phyloP scores from a whole-genome alignment of 2,797 vertebrate genomes.

The Artibeus jamaicensis region DNA sequence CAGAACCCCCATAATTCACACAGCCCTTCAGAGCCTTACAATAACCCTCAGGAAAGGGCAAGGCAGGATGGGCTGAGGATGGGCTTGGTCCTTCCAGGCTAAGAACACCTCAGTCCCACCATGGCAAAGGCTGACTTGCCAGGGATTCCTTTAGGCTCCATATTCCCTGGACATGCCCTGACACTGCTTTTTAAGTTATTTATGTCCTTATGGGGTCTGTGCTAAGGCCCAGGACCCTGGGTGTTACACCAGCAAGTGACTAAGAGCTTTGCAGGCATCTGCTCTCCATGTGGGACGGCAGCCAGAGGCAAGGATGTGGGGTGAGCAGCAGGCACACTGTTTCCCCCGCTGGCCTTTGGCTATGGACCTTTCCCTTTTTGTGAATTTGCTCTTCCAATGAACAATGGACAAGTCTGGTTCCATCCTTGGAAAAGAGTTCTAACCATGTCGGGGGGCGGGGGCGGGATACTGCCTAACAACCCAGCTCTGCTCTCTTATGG shows the following conservation, averaged over 20 bases:
- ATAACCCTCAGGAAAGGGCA: constrained; percentile 15
- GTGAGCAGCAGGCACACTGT: not conserved
- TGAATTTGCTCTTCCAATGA: not conserved
- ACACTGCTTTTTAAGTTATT: not conserved
- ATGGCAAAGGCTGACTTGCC: not conserved
- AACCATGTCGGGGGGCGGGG: constrained; percentile 1
- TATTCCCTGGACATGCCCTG: not conserved
- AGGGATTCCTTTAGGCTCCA: not conserved
- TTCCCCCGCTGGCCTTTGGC: not conserved
- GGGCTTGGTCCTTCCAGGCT: not conserved
- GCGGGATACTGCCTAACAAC: not conserved
- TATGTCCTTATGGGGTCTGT: not conserved
- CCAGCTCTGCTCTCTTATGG: constrained; percentile 1
- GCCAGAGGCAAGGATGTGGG: not conserved
- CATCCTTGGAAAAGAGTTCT: constrained; percentile 33
- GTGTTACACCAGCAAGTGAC: not conserved
- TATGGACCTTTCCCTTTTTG: not conserved
- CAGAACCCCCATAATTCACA: not conserved
- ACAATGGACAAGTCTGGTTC: not conserved
- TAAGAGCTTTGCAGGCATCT: not conserved
- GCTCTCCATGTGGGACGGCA: rapidly evolving
- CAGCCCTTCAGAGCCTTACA: constrained; percentile 56
- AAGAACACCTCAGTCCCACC: not conserved
- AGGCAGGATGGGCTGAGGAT: not conserved
- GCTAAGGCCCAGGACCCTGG: not conserved